Evolutionary conservation across 64 coral and sea anemone genomes (phyloP).

Genomic region (Dendronephthya gigantea): DNA sequence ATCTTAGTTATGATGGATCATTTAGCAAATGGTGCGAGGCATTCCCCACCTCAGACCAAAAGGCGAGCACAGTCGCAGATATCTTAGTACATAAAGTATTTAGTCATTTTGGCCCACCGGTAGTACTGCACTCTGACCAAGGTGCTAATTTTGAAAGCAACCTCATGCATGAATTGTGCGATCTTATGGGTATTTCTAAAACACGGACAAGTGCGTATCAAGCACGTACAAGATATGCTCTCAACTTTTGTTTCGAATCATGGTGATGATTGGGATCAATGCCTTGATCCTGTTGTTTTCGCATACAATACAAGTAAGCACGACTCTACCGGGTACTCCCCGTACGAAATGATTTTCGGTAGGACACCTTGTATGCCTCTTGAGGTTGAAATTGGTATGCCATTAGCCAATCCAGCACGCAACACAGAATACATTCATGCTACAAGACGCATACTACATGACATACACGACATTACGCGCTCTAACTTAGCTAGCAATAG

Average conservation of each 20-base stretch:
- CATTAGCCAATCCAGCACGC: background rate
- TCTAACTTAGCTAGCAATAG: background rate
- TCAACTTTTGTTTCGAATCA: background rate
- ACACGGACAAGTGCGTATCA: background rate
- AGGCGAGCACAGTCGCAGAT: no score
- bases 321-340: background rate
- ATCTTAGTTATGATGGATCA: constrained; percentile 4
- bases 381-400: background rate
- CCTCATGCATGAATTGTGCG: background rate
- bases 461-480: background rate
- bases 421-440: background rate
- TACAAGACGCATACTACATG: background rate
- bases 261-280: background rate
- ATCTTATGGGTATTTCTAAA: background rate
- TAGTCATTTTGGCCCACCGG: no score
- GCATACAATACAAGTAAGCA: background rate
- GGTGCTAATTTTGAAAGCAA: constrained; percentile 6
- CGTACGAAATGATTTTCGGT: background rate
- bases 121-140: no score
- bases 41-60: no score
- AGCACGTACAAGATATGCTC: background rate
- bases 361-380: background rate
- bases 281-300: background rate
- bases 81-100: no score
- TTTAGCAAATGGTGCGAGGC: no score